Conservation (phyloP, 2,797 vertebrate species). For the Sebastes hubbsi region DNA sequence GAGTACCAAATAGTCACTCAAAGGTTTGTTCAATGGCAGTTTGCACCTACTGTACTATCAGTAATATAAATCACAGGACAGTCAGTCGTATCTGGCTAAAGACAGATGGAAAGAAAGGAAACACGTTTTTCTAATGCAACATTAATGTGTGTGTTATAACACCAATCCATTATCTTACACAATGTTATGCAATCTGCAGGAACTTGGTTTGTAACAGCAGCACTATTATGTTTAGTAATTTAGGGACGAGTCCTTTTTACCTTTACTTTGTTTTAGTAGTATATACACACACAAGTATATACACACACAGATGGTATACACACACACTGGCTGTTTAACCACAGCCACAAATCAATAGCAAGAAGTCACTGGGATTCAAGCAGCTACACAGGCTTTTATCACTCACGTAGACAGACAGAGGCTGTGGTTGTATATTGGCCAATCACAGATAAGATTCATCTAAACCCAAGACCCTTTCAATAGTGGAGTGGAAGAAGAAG, state of each 20-base stretch:
- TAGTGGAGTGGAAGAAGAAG: not conserved
- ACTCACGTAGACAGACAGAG: constrained; percentile 1
- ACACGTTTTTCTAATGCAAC: not conserved
- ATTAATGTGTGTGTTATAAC: not conserved
- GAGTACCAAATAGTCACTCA: not conserved
- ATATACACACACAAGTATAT: not conserved
- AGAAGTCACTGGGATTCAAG: not conserved
- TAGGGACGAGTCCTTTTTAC: not conserved
- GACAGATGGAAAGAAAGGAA: not conserved
- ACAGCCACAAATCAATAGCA: not conserved
- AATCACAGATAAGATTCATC: constrained; percentile 40
- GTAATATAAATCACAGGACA: not conserved
- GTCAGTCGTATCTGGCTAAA: not conserved
- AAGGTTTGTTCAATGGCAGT: not conserved
- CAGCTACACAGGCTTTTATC: constrained; percentile 5
- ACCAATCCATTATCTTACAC: not conserved
- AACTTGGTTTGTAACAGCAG: not conserved
- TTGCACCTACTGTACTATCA: not conserved
- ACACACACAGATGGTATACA: not conserved
- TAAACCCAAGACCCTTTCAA: constrained; percentile 14
- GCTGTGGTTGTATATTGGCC: not conserved
- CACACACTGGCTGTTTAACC: not conserved
- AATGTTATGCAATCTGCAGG: not conserved
- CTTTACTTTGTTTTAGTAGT: not conserved
- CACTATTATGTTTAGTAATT: not conserved